phyloP scores from a whole-genome alignment of 1,140 invertebrate genomes.

The Tetragnatha versicolor region DNA sequence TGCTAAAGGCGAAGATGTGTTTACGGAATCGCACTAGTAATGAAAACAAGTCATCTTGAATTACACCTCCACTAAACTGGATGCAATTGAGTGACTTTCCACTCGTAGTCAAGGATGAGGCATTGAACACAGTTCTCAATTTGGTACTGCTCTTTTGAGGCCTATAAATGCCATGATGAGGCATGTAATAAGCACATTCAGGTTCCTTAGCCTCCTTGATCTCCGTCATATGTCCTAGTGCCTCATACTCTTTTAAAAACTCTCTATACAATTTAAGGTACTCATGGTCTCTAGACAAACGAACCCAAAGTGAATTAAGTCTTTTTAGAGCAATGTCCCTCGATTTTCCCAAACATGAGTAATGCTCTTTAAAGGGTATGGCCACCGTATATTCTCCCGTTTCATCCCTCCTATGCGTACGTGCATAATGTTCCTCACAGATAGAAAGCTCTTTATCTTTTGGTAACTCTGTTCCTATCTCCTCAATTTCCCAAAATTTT shows the following conservation, averaged over 20 bases:
- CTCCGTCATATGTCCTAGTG: constrained; percentile 10
- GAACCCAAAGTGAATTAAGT: background rate
- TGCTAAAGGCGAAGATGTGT: constrained; percentile 12
- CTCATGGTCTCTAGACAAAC: background rate
- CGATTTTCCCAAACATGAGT: background rate
- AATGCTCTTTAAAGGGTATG: background rate
- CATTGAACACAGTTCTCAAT: constrained; percentile 39
- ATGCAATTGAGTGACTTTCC: constrained; percentile 44
- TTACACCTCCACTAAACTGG: constrained; percentile 42
- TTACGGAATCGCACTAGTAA: constrained; percentile 50
- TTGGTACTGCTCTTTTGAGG: constrained; percentile 37
- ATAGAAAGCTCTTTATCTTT: background rate
- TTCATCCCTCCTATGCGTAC: background rate
- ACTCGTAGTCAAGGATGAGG: constrained; percentile 1
- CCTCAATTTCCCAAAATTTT: constrained; percentile 1
- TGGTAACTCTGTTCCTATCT: background rate
- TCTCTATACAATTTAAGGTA: background rate
- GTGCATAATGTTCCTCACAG: background rate
- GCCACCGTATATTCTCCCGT: background rate
- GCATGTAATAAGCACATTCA: background rate
- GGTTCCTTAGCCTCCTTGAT: background rate
- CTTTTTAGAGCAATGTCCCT: constrained; percentile 1
- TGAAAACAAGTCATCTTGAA: constrained; percentile 40
- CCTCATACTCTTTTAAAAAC: constrained; percentile 7
- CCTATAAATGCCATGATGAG: background rate